Conservation (phyloP, 2,797 vertebrate species). For the Falco peregrinus region DNA sequence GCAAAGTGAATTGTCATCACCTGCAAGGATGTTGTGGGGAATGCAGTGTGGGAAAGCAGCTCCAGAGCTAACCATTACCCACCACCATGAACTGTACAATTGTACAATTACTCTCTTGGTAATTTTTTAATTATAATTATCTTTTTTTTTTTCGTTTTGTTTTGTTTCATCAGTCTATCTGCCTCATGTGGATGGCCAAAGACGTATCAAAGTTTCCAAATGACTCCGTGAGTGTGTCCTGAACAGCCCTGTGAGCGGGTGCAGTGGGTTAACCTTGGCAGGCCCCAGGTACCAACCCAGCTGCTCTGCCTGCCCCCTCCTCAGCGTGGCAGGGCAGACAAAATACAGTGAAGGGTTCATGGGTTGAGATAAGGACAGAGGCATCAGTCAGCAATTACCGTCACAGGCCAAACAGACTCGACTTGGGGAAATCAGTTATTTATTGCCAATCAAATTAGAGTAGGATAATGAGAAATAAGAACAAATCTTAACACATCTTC, state of each 20-base stretch:
- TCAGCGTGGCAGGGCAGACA: not conserved
- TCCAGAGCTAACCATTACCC: not conserved
- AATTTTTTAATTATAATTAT: not conserved
- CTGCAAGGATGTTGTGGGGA: not conserved
- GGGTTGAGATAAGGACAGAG: too few relatives aligned
- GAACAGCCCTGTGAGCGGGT: not conserved
- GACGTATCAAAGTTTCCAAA: not conserved
- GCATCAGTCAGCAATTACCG: too few relatives aligned
- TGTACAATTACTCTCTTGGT: not conserved
- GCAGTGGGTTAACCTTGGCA: not conserved
- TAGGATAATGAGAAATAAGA: not conserved
- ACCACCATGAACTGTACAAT: not conserved
- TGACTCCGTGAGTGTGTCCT: not conserved
- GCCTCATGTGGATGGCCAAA: not conserved
- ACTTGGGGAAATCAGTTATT: too few relatives aligned
- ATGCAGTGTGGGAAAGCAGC: not conserved
- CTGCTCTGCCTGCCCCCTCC: rapidly evolving
- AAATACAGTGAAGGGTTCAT: rapidly evolving
- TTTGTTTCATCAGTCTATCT: not conserved
- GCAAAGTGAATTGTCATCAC: not conserved
- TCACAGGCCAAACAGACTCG: too few relatives aligned
- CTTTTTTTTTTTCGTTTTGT: too few relatives aligned
- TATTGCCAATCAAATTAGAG: not conserved
- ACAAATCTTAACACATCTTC: not conserved
- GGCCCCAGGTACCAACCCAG: rapidly evolving